Base-by-base conservation (phyloP, 2,888 invertebrate genomes). In the Cheilosia impressa region DNA sequence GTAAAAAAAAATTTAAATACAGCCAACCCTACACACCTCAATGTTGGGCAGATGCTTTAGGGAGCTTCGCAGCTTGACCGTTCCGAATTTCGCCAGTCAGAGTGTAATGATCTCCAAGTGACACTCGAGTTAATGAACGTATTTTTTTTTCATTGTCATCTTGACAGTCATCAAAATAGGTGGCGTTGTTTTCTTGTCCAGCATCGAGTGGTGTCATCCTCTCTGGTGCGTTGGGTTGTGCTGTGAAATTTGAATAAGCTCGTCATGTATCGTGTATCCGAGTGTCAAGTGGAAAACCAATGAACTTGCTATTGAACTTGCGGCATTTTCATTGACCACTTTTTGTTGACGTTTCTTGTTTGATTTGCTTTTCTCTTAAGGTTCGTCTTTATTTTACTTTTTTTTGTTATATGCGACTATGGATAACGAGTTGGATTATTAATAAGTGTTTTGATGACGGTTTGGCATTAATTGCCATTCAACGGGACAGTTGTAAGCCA, bases 221-320 rank as follows among this genome's bases (percentile, higher is more conserved):
- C 53, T 41, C 10, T n/a, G 52, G 13, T 31, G 31, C 31, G 31
- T 10, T n/a, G 22, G 22, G 38, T 15, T 27, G 27, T 17, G 10
- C 43, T 73, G 80, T 76, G 84, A 84, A 84, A 84, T 84, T 75
- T 84, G 80, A 84, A 84, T 84, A 84, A 60, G 69, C 69, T 69
- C 41, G 52, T 41, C 41, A 60, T 34, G 60, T 66, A 85, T 85
- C 77, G 66, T 57, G 85, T 85, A 68, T 77, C 81, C 77, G 66
- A 63, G 85, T 85, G 76, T 77, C 81, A 85, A 77, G 71, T 77
- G 76, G 66, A 77, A 77, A 85, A 81, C 81, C 81, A 81, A 85
- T 81, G 85, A 85, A 85, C 85, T 85, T 85, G 85, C 76, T 81
- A 85, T 85, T 85, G 85, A 85, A 85, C 85, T 76, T 81, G 80